Base-by-base conservation (phyloP, 2,888 invertebrate genomes). In the Hecatera dysodea region DNA sequence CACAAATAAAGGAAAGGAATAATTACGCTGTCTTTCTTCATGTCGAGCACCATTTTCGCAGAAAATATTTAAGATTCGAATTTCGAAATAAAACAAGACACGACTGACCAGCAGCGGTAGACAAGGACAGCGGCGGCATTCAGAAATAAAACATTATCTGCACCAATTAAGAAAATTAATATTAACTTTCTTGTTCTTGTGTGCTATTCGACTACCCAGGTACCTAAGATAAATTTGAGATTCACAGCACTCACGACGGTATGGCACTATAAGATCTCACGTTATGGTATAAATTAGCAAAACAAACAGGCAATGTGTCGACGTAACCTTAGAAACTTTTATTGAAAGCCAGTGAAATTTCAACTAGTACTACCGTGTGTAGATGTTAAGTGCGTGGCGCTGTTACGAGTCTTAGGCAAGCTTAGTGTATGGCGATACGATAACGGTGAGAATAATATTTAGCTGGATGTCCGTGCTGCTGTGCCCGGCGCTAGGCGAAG, bases 401-500 rank as follows among this genome's bases (percentile, higher is more conserved):
- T 72, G 55, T 48, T 36, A 67, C 33, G 33, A 72, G 33, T 67
- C 33, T 48, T 44, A 56, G 22, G 33, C 12, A 50, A 76, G 56
- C 50, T 57, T 33, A 56, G 56, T 57, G 39, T 42, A 69, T 64
- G 60, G 36, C 74, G 72, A 57, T 76, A 56, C 76, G 72, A 72
- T 76, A 44, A 57, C 68, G 56, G 76, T 52, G 76, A 56, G 46
- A 67, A 22, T n/a, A 55, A 68, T 75, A 76, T 56, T 57, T 56
- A 44, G 68, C 56, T 50, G 55, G 76, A 56, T 36, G 76, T 76
- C n/a, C 56, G 72, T 50, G 76, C 27, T 44, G 72, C 67, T 8
- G 74, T 1, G 19, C 8, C 8, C 29, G 29, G 33, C 12, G 44
- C 87, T 70, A 71, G 19, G 29, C 22, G 87, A 83, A 77, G 69